Evolutionary conservation across 1,140 invertebrate genomes (phyloP).

Genomic region (Pseudobourletiella spinata): DNA sequence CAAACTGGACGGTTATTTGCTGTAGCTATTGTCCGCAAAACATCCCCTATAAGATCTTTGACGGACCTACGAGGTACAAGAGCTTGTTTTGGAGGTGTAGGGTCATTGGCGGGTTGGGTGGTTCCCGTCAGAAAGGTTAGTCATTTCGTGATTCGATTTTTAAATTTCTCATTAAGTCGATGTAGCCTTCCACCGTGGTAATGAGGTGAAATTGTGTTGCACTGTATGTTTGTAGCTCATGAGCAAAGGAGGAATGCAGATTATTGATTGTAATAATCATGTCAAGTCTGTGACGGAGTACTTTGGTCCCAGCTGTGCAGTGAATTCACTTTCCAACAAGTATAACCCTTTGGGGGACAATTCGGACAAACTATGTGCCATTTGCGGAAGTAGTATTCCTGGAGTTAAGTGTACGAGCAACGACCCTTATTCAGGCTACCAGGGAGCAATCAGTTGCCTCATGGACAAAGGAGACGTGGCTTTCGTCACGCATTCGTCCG

Average conservation of each 20-base stretch:
- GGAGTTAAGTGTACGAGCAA: conserved; percentile 69
- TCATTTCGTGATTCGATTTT: no score
- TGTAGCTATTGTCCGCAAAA: conserved; percentile 73
- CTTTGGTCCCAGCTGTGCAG: conserved; percentile 85
- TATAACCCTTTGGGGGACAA: conserved; percentile 90
- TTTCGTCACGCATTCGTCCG: conserved; percentile 81
- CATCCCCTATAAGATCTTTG: conserved; percentile 54
- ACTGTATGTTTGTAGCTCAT: conserved; percentile 74
- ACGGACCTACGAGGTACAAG: conserved; percentile 60
- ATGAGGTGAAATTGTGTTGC: no score
- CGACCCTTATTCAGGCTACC: conserved; percentile 83
- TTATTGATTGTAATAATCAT: conserved; percentile 91
- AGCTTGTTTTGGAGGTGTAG: conserved; percentile 85
- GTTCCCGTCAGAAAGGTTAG: conserved; percentile 72
- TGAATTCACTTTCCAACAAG: conserved; percentile 80
- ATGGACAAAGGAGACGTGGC: conserved; percentile 81
- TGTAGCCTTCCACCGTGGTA: no score
- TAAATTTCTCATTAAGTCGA: no score
- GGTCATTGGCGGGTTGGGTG: conserved; percentile 84
- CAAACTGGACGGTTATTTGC: conserved; percentile 50
- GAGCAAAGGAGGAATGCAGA: conserved; percentile 64
- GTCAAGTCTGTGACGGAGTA: conserved; percentile 83
- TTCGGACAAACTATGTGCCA: conserved; percentile 65
- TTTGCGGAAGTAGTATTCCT: conserved; percentile 70
- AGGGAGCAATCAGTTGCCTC: conserved; percentile 80